These are phyloP conservation scores for Argentina silus DNA, from an alignment of 2,797 vertebrate species.

Conservation along the genomic window DNA sequence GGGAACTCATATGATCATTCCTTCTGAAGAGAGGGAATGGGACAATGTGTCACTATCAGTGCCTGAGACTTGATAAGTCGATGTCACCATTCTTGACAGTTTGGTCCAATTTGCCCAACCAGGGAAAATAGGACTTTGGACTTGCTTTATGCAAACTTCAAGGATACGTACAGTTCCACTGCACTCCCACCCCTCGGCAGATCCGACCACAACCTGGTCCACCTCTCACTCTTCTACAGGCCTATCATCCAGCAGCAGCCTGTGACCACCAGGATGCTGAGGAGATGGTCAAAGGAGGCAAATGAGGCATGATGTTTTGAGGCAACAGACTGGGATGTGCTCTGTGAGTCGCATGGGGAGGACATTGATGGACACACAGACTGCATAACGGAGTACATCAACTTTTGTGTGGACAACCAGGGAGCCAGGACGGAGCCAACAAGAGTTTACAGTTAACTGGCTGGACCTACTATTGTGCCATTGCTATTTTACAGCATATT, in stretches of 20 bases:
- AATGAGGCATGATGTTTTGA: neutral
- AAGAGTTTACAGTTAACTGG: no score
- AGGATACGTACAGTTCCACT: conserved; percentile 1
- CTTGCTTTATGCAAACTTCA: conserved; percentile 8
- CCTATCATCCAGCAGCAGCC: neutral
- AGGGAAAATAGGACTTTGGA: conserved; percentile 7
- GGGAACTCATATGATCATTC: no score
- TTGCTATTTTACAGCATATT: no score
- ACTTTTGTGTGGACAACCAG: conserved; percentile 21
- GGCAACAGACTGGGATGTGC: conserved; percentile 12
- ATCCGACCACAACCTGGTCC: conserved; percentile 9
- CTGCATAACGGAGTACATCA: conserved; percentile 26
- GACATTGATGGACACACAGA: conserved; percentile 15
- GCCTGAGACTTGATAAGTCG: no score
- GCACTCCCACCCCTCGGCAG: neutral
- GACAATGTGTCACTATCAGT: no score
- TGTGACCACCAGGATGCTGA: neutral
- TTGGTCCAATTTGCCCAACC: no score
- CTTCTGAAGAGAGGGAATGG: no score
- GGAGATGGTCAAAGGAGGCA: conserved; percentile 13
- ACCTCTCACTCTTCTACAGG: neutral
- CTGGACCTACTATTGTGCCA: no score
- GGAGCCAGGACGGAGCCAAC: no score
- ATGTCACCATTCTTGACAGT: no score
- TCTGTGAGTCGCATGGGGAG: conserved; percentile 12